phyloP scores from a whole-genome alignment of 2,888 invertebrate species.

The Drosophila koepferae region DNA sequence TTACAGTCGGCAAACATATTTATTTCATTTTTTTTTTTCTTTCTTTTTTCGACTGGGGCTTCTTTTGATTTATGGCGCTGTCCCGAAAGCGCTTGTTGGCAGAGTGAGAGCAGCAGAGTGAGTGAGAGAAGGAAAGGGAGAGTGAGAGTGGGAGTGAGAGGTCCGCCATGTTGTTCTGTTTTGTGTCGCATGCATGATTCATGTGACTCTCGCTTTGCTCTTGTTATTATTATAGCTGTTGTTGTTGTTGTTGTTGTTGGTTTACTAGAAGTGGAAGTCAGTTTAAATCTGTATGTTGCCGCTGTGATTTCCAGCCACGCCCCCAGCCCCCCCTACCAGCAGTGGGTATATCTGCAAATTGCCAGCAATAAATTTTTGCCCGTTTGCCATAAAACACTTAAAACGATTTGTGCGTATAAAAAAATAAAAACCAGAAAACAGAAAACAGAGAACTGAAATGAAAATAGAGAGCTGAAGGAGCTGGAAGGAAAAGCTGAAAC shows the following conservation, averaged over 20 bases:
- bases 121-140: neutral
- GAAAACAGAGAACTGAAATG: constrained; percentile 1
- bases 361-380: constrained; percentile 75
- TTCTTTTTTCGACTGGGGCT: constrained; percentile 47
- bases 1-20: constrained; percentile 69
- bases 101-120: neutral
- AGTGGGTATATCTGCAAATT: constrained; percentile 69
- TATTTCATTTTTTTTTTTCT: constrained; percentile 18
- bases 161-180: constrained; percentile 58
- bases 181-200: constrained; percentile 75
- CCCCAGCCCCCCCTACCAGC: neutral
- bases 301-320: constrained; percentile 61
- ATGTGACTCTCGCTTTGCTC: constrained; percentile 49
- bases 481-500: constrained; percentile 9
- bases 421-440: constrained; percentile 5
- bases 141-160: neutral
- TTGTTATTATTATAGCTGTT: constrained; percentile 16
- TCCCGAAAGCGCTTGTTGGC: constrained; percentile 10
- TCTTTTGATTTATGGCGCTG: constrained; percentile 72
- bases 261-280: constrained; percentile 60
- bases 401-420: constrained; percentile 66
- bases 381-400: constrained; percentile 77
- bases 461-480: neutral
- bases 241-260: constrained; percentile 15
- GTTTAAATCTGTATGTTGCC: constrained; percentile 65